Base-by-base conservation (phyloP, 2,888 invertebrate genomes). In the Lysandra bellargus region DNA sequence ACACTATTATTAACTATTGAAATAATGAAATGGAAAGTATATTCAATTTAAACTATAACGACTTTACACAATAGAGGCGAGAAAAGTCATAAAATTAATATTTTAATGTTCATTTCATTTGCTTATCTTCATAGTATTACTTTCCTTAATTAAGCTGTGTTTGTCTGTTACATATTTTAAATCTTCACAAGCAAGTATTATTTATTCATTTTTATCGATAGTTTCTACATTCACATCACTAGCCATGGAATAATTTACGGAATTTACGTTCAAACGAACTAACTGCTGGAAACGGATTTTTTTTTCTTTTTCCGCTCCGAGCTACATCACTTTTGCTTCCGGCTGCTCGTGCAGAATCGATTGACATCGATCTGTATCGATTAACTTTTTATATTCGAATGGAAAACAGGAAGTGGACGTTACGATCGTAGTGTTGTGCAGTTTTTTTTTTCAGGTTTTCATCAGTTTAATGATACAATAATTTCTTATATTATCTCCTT, bases 361-460 rank as follows among this genome's bases (percentile, higher is more conserved):
- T 69, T 69, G 69, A 33, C 69, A 69, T 69, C 69, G 69, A 69
- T 69, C 69, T 69, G 69, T 69, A 69, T 69, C 69, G 69, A 69
- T 69, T 69, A 37, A 69, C 69, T 69, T 69, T 69, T 69, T 69
- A 14, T 37, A 14, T 69, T 69, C 33, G 14, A 69, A 37, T 69
- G 69, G 69, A 69, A 69, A 69, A 69, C 69, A 69, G 69, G 69
- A 69, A 69, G 69, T 69, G 69, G 33, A 69, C 69, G 69, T 69
- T 69, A 69, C 69, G 69, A 33, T 69, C 33, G 14, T 69, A 69
- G 69, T 69, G 17, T 37, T 37, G 69, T 69, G 69, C 14, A 37
- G 14, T 69, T 69, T 69, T 69, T 69, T 69, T 69, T 37, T 23
- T 33, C 12, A 23, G 64, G 2, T 30, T 12, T 33, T 37, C 33